Evolutionary conservation across 2,888 invertebrate genomes (phyloP).

Genomic region (Schizaphis graminum): DNA sequence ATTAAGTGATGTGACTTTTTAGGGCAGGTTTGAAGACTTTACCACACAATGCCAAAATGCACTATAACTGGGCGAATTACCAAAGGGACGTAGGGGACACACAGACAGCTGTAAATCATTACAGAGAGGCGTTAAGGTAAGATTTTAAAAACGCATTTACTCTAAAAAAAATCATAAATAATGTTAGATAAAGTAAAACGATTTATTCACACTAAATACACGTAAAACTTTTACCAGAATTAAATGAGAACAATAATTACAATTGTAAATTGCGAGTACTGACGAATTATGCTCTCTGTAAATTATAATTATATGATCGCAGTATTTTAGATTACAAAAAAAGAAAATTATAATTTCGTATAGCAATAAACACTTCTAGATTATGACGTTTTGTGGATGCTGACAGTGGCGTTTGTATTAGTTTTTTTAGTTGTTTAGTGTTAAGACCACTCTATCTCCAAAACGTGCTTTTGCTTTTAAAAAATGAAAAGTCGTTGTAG

Average conservation of each 20-base stretch:
- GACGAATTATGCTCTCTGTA: not conserved
- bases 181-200: not conserved
- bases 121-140: conserved; percentile 78
- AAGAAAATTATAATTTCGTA: not conserved
- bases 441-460: not conserved
- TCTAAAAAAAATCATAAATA: not conserved
- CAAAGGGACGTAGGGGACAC: conserved; percentile 84
- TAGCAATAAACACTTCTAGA: conserved; percentile 4
- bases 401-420: not conserved
- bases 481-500: conserved; percentile 48
- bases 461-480: conserved; percentile 1
- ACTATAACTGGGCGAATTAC: conserved; percentile 91
- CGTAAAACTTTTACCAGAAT: not conserved
- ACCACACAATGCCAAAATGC: conserved; percentile 90
- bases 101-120: conserved; percentile 83
- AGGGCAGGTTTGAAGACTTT: conserved; percentile 85
- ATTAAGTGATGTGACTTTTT: conserved; percentile 68
- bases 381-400: not conserved
- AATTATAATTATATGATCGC: not conserved
- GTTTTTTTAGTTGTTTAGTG: not conserved
- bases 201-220: not conserved
- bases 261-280: not conserved
- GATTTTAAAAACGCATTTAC: conserved; percentile 16
- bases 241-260: not conserved
- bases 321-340: not conserved